phyloP scores from a whole-genome alignment of 1,140 invertebrate genomes.

The Metaphire vulgaris region DNA sequence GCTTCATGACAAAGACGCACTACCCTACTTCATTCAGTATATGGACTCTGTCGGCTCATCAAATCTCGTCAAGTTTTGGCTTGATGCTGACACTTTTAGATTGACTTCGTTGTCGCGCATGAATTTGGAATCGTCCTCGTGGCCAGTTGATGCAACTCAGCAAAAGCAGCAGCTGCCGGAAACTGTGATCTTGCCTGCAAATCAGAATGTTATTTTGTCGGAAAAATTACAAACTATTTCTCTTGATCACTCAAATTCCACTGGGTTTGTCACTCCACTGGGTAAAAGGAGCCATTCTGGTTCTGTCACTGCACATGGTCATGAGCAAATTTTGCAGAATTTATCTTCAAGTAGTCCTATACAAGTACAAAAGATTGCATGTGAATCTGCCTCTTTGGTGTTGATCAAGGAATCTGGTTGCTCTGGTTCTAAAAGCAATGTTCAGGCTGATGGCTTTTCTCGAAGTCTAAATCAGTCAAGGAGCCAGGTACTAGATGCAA shows the following conservation, averaged over 20 bases:
- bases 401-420: neutral
- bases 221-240: neutral
- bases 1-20: constrained; percentile 62
- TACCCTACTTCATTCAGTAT: constrained; percentile 67
- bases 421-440: no score
- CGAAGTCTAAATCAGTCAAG: no score
- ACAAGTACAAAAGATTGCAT: neutral
- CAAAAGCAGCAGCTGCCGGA: no score
- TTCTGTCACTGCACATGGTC: neutral
- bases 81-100: constrained; percentile 66
- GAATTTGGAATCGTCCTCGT: neutral
- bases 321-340: neutral
- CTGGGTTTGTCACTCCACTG: neutral
- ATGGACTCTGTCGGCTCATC: constrained; percentile 60
- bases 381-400: neutral
- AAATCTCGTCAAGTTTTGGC: constrained; percentile 63
- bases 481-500: no score
- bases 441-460: no score
- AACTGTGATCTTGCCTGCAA: no score
- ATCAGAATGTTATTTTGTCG: neutral
- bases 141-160: no score
- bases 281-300: neutral
- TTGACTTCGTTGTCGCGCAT: constrained; percentile 28
- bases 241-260: neutral
- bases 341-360: neutral